These are phyloP conservation scores for Caenorhabditis elegans DNA, from an alignment of 1,140 invertebrate species.

Conservation along the genomic window DNA sequence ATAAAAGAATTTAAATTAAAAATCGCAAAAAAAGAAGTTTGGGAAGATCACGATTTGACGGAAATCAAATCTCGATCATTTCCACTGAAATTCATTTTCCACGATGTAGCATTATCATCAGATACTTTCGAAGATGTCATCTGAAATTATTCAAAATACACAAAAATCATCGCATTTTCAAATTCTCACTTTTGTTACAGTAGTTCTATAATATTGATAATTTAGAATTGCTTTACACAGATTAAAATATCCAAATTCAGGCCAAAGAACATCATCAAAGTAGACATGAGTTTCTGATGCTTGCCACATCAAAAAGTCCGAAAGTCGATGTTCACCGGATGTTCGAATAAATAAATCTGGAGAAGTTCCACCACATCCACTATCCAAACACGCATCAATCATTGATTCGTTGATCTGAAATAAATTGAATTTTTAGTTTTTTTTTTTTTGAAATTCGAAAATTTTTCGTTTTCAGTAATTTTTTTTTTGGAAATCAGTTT, in stretches of 20 bases:
- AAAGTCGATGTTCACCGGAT: slow-evolving; percentile 89
- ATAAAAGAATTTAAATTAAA: not conserved
- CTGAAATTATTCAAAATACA: not conserved
- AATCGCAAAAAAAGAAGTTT: not conserved
- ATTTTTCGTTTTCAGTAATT: too few relatives aligned
- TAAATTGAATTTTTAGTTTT: not conserved
- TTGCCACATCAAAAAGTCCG: slow-evolving; percentile 97
- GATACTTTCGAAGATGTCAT: not conserved
- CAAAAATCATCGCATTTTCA: too few relatives aligned
- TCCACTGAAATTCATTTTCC: not conserved
- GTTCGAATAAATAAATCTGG: slow-evolving; percentile 86
- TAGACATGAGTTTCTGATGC: slow-evolving; percentile 68
- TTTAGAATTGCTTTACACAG: slow-evolving; percentile 58
- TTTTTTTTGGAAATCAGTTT: too few relatives aligned
- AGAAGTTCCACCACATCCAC: slow-evolving; percentile 75
- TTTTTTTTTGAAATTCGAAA: too few relatives aligned
- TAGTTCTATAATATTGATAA: slow-evolving; percentile 49
- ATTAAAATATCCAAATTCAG: slow-evolving; percentile 58
- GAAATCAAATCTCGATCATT: not conserved
- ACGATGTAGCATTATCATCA: not conserved
- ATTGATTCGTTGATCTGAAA: slow-evolving; percentile 79
- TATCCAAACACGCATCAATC: slow-evolving; percentile 80
- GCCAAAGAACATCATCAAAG: slow-evolving; percentile 64
- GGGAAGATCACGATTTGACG: not conserved
- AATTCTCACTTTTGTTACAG: not conserved